These are phyloP conservation scores for Todiramphus chloris DNA, from an alignment of 2,113 vertebrate species.

Conservation along the genomic window DNA sequence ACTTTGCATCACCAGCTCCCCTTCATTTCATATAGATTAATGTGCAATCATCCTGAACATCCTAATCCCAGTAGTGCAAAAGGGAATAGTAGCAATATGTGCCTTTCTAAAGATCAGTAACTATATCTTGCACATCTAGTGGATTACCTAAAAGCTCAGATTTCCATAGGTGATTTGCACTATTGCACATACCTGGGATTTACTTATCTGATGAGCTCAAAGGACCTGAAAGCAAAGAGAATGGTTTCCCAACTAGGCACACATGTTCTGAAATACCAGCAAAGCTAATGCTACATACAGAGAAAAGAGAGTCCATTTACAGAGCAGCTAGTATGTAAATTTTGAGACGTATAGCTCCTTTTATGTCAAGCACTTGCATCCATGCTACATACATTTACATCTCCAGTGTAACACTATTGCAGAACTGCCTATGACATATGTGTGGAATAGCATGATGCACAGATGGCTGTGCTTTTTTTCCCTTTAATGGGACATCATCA, in stretches of 20 bases:
- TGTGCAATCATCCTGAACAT: accelerated
- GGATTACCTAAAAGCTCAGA: not conserved
- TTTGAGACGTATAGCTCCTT: not conserved
- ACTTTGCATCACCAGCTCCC: not conserved
- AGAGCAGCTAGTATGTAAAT: not conserved
- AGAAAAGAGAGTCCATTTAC: not conserved
- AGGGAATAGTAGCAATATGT: not conserved
- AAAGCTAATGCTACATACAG: not conserved
- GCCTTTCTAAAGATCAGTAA: not conserved
- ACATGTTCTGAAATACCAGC: not conserved
- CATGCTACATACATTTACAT: not conserved
- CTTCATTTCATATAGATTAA: not conserved
- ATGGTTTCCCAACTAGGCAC: not conserved
- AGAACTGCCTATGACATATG: not conserved
- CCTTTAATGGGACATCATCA: not conserved
- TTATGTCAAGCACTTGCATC: not conserved
- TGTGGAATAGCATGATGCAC: not conserved
- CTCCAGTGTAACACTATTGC: not conserved
- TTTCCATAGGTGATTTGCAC: not conserved
- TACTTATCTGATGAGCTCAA: not conserved
- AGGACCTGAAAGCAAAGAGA: not conserved
- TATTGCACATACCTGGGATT: not conserved
- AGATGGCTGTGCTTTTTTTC: not conserved
- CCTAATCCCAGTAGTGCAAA: not conserved
- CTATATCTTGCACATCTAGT: not conserved